Base-by-base conservation (phyloP, 2,888 invertebrate genomes). In the Mythimna pallens region DNA sequence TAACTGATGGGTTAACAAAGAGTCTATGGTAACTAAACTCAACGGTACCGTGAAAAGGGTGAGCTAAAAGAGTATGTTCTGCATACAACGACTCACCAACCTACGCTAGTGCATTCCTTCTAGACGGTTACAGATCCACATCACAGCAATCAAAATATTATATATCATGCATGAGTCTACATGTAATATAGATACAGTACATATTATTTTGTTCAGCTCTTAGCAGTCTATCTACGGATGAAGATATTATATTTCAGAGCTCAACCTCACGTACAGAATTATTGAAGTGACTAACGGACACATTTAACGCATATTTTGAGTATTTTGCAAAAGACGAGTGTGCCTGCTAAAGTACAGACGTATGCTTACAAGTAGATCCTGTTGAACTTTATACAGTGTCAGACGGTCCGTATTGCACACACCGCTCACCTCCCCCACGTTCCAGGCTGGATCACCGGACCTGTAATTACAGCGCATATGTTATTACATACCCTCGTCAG, bases 401-500 rank as follows among this genome's bases (percentile, higher is more conserved):
- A 14, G 55, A 8, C 52, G 50, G 43, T 30, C 22, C 52, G 20
- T 71, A 61, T 43, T 61, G 80, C 76, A 72, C 73, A 55, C 67
- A 43, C 2, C 52, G 12, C 36, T 34, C 76, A 40, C 22, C 34
- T 25, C 43, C 55, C 34, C 14, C 17, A 43, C 36, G 14, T 12
- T 14, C 3, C 30, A n/a, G 64, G 4, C 4, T 17, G 50, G 50
- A 52, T n/a, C 50, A 7, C 43, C 17, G 30, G 12, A 14, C 34
- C 20, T 34, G 68, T 77, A 71, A 76, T 70, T 68, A 76, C 62
- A 40, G 47, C 43, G 36, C 12, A 9, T 25, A 71, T 68, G 78
- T 65, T 65, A 67, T 76, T 76, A 68, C 54, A 65, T 2, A 25
- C 47, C 61, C 58, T n/a, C 54, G 30, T n/a, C 77, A 52, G 59